Evolutionary conservation across 2,797 vertebrate genomes (phyloP), one percentile per base, ranked within the genome.

Genomic region (Macropodus opercularis): DNA sequence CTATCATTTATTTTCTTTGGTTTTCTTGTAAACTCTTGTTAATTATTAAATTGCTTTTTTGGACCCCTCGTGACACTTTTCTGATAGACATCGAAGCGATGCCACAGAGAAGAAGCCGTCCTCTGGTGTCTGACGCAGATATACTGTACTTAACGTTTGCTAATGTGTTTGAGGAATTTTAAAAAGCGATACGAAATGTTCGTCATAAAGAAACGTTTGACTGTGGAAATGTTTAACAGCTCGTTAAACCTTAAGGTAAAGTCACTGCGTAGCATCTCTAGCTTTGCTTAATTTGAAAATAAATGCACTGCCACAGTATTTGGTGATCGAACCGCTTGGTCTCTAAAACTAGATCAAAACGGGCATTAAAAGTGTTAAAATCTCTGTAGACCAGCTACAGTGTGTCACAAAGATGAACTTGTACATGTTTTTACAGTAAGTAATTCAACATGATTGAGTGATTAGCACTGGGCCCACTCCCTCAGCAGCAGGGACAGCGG

Each of bases 1-100:
- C 88, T 77, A 87, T 90, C 90, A 92, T 93, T 93, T 93, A 93
- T 93, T 93, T 93, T 91, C 92, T 91, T 91, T 91, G 89, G 89
- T 87, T 90, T 90, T 93, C 89, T 87, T 92, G 91, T 93, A 90
- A 90, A 92, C 92, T 90, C 87, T 81, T 90, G 90, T 92, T 92
- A 92, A 93, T 91, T 92, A 91, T 93, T 91, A 88, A 92, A 93
- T 90, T 79, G 87, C 77, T 83, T 88, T 89, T 88, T 86, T 84
- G 77, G 80, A 86, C 53, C 80, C 61, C 60, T 39, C 54, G 68
- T 88, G 89, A 90, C 89, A 89, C 81, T 78, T 90, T 86, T 75
- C 80, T 83, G 89, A 92, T 87, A 77, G 71, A 79, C 75, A 87
- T 91, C 89, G 75, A 74, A 84, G 75, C 17, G 63, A 38, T 72